phyloP scores from a whole-genome alignment of 2,888 invertebrate genomes.

The Leuctra nigra region DNA sequence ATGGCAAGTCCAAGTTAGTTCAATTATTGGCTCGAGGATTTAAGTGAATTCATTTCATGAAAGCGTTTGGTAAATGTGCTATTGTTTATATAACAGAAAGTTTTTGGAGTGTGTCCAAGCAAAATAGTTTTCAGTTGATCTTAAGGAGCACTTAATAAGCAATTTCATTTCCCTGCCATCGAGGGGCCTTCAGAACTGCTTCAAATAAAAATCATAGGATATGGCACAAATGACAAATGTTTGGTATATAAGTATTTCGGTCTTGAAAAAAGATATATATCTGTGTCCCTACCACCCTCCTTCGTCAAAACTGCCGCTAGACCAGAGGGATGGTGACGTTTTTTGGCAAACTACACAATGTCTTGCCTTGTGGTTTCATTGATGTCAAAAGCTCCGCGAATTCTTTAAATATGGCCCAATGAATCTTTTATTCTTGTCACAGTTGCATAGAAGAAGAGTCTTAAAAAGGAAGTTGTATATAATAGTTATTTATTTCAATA shows the following conservation, averaged over 20 bases:
- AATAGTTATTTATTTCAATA: constrained; percentile 1
- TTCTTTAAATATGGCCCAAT: no score
- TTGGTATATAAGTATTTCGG: no score
- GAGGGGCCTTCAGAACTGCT: no score
- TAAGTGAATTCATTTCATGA: no score
- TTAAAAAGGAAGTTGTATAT: not conserved
- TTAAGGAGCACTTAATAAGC: not conserved
- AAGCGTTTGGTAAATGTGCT: not conserved
- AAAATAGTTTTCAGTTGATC: not conserved
- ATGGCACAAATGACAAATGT: no score
- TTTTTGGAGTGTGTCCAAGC: not conserved
- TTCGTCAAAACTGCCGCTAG: no score
- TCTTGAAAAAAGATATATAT: no score
- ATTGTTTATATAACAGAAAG: not conserved
- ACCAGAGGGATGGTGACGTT: no score
- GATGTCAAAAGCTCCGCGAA: not conserved
- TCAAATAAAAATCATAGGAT: no score
- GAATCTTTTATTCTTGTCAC: not conserved
- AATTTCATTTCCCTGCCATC: not conserved
- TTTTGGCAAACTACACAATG: constrained; percentile 2
- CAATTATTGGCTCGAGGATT: no score
- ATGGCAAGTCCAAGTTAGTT: no score
- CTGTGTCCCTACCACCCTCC: no score
- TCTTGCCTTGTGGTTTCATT: not conserved
- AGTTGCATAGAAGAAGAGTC: not conserved